These are phyloP conservation scores for Amblyteles armatorius DNA, from an alignment of 2,888 invertebrate species.

Conservation along the genomic window DNA sequence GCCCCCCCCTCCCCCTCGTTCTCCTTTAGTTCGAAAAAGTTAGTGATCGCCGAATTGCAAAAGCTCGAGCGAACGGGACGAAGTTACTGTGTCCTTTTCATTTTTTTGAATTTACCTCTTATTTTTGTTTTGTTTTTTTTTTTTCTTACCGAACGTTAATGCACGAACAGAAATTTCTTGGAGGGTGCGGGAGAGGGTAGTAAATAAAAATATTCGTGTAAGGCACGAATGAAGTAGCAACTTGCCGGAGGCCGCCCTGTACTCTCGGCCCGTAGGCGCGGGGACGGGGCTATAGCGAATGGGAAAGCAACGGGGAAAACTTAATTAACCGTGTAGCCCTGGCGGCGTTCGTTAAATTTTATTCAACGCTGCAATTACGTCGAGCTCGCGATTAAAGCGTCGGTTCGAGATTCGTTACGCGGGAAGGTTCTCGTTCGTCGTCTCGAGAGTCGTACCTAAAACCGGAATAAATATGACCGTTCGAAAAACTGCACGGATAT, in stretches of 20 bases:
- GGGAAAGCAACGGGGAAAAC: slow-evolving; percentile 64
- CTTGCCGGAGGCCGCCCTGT: neutral
- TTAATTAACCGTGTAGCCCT: slow-evolving; percentile 66
- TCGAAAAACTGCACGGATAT: neutral
- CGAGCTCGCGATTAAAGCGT: slow-evolving; percentile 64
- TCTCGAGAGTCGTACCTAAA: slow-evolving; percentile 29
- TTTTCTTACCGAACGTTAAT: neutral
- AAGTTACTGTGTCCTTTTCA: neutral
- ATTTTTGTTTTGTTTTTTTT: neutral
- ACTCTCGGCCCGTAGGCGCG: neutral
- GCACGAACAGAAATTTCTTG: slow-evolving; percentile 9
- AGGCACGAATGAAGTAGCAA: slow-evolving; percentile 25
- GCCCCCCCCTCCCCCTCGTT: neutral
- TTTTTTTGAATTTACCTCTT: neutral
- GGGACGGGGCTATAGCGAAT: slow-evolving; percentile 37
- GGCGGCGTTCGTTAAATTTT: slow-evolving; percentile 67
- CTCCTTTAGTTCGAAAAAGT: neutral
- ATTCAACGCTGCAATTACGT: slow-evolving; percentile 67
- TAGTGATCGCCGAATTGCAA: slow-evolving; percentile 13
- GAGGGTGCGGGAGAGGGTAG: neutral
- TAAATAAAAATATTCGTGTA: slow-evolving; percentile 14
- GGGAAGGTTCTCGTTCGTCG: slow-evolving; percentile 40
- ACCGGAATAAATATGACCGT: slow-evolving; percentile 13
- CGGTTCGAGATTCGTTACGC: slow-evolving; percentile 57
- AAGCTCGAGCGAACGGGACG: neutral